Base-by-base conservation (phyloP, 2,113 vertebrate species). In the Psittacara wagleri region DNA sequence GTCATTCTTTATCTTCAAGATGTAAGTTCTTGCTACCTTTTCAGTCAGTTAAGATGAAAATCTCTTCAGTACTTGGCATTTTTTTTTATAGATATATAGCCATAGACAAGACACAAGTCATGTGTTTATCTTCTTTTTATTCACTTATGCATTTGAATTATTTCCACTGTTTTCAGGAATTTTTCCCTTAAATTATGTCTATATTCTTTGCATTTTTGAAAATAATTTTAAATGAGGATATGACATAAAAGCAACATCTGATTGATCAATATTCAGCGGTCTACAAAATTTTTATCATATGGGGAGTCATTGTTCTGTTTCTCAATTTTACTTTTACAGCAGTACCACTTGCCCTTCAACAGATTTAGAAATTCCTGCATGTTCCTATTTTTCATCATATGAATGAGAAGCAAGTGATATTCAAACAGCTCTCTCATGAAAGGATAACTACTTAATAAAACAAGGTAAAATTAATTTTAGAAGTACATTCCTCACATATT, bases 401-500 rank as follows among this genome's bases (percentile, higher is more conserved):
- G 91, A 93, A 96, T 66, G 73, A 96, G 55, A 75, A 86, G 41
- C 78, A 90, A 95, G 88, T 72, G 85, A 92, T 44, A 83, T 94
- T 96, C 85, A 96, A 95, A 85, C 76, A 88, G 66, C 31, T 88
- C 83, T 91, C 85, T 92, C 73, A 69, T 83, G 70, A 96, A 95
- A 96, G 77, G 92, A 94, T 95, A 96, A 96, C 92, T 96, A 92
- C 92, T 83, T 95, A 96, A 97, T 94, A 93, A 91, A 88, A 92
- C 95, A 91, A 85, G 68, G 63, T 86, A 91, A 95, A 93, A 95
- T 94, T 93, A 96, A 93, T 95, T 97, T 97, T 83, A 81, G 68
- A 96, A 97, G 62, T 83, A 92, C 96, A 97, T 97, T 97, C 96
- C 93, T 96, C 94, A 90, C 92, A 97, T 97, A 95, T 95, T 94